Percentiles rank a stretch among this genome's conserved stretches.
These are phyloP conservation scores for Miniopterus natalensis DNA, from an alignment of 2,113 vertebrate genomes.

Conservation along the genomic window DNA sequence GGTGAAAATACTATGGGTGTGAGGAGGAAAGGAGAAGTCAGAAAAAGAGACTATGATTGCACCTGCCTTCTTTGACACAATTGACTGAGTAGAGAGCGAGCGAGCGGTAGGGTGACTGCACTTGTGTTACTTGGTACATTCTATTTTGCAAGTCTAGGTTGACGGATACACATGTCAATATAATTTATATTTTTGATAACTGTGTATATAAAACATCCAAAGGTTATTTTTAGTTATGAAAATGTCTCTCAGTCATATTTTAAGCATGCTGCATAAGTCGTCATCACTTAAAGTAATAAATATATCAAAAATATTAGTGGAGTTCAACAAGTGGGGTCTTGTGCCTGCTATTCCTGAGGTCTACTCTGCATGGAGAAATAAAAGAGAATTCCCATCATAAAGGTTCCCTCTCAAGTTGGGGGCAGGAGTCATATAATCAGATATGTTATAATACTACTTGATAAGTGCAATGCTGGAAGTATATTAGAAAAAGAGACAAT, in stretches of 20 bases:
- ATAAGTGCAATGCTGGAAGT: not conserved
- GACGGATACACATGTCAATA: not conserved
- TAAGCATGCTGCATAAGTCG: not conserved
- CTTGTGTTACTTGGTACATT: not conserved
- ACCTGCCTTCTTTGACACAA: not conserved
- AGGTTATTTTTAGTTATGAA: not conserved
- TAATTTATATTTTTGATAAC: conserved; percentile 19
- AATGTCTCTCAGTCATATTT: not conserved
- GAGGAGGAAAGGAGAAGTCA: not conserved
- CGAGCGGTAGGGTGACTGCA: not conserved
- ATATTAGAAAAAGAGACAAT: conserved; percentile 31
- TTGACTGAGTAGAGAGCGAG: not conserved
- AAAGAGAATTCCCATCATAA: not conserved
- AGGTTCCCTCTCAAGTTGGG: not conserved
- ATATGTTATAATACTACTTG: not conserved
- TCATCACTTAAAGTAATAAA: conserved; percentile 54
- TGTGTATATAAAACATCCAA: conserved; percentile 24
- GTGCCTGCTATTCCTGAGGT: not conserved
- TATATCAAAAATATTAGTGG: conserved; percentile 24
- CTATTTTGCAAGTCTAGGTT: not conserved
- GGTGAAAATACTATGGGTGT: not conserved
- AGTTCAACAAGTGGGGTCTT: not conserved
- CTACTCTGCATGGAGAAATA: not conserved
- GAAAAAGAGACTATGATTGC: not conserved
- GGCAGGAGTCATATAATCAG: not conserved